A percentile compares a stretch with the other conserved stretches of the same genome.
These are phyloP conservation scores for Regulus satrapa DNA, from an alignment of 2,113 vertebrate species.

Conservation along the genomic window DNA sequence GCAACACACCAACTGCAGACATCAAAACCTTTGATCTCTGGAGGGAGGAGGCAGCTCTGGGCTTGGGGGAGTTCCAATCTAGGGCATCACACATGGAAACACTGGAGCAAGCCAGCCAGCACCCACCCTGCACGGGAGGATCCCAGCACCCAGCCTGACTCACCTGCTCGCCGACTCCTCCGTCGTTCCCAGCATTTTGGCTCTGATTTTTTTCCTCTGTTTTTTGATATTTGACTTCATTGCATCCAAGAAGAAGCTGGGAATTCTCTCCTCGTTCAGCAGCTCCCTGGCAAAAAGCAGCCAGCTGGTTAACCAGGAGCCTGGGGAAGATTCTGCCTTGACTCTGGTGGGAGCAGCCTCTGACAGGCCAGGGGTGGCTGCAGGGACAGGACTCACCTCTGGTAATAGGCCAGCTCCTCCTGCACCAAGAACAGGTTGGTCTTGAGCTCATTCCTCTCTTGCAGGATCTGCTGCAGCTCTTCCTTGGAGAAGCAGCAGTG, in stretches of 20 bases:
- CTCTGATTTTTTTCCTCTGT: conserved; percentile 87
- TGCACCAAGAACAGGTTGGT: conserved; percentile 92
- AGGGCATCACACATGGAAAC: background rate
- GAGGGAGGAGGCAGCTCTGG: background rate
- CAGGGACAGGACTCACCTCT: conserved; percentile 75
- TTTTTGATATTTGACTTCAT: conserved; percentile 85
- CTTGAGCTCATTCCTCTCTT: conserved; percentile 93
- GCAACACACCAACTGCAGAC: background rate
- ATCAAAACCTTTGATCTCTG: background rate
- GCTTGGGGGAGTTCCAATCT: background rate
- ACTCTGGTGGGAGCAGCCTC: background rate
- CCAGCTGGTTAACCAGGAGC: background rate
- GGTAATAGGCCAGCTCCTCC: conserved; percentile 93
- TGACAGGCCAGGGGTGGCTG: background rate
- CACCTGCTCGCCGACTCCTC: conserved; percentile 85
- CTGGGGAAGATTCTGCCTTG: background rate
- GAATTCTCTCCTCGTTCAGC: conserved; percentile 84
- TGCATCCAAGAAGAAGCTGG: conserved; percentile 83
- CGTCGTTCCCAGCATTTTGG: conserved; percentile 90
- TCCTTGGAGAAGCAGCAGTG: conserved; percentile 85
- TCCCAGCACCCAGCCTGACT: background rate
- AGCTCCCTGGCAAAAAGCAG: conserved; percentile 81
- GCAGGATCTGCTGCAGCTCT: conserved; percentile 89
- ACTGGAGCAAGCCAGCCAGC: background rate
- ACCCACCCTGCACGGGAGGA: background rate